Evolutionary conservation across 2,797 vertebrate genomes (phyloP).

Genomic region (Falco peregrinus): DNA sequence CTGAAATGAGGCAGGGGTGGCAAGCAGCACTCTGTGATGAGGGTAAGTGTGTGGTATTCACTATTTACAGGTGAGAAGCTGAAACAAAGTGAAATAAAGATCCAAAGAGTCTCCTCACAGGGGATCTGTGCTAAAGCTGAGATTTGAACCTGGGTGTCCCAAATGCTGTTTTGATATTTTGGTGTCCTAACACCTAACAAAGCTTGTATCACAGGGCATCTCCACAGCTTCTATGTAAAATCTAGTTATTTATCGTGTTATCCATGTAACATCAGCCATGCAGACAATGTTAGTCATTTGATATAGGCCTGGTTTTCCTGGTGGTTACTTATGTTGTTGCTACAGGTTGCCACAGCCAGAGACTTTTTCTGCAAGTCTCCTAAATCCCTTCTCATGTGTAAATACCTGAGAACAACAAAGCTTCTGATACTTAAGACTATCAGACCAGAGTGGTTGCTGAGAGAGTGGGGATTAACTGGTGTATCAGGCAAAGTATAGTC

Average conservation of each 20-base stretch:
- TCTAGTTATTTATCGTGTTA: not conserved
- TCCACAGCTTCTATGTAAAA: not conserved
- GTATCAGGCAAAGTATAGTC: not conserved
- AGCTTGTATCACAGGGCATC: not conserved
- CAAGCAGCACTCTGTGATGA: not conserved
- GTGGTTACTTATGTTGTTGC: not conserved
- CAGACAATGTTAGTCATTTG: not conserved
- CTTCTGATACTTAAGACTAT: not conserved
- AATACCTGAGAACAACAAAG: conserved; percentile 31
- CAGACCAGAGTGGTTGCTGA: not conserved
- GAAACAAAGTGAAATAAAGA: not conserved
- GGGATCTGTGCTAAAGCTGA: not conserved
- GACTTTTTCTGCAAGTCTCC: conserved; percentile 8
- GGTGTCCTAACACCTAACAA: not conserved
- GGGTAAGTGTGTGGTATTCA: not conserved
- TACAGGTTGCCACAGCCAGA: not conserved
- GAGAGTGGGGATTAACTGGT: not conserved
- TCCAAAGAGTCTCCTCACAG: not conserved
- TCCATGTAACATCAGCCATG: accelerated
- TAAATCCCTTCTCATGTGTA: conserved; percentile 28
- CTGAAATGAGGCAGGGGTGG: not conserved
- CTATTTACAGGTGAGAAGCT: not conserved
- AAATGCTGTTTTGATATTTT: not conserved
- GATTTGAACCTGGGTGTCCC: not conserved
- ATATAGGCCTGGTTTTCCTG: not conserved